Percentiles rank a stretch among this genome's conserved stretches.
Conservation (phyloP, 2,888 invertebrate species). For the Cantharis lateralis region DNA sequence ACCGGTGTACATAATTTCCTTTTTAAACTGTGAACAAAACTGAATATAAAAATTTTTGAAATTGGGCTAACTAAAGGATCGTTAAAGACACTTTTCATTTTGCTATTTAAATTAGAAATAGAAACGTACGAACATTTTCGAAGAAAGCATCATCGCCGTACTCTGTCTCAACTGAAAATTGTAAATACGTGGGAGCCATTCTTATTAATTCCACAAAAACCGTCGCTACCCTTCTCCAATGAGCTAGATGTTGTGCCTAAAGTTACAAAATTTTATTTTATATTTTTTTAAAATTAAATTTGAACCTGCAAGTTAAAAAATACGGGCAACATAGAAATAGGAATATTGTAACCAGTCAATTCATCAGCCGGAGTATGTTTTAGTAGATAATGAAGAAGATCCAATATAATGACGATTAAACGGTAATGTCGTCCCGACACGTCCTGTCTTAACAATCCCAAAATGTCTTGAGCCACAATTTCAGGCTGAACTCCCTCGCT, state of each 20-base stretch:
- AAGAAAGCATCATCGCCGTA: conserved; percentile 10
- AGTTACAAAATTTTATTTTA: conserved; percentile 23
- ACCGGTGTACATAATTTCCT: neutral
- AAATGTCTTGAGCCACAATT: conserved; percentile 56
- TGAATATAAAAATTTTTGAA: neutral
- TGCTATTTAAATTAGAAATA: neutral
- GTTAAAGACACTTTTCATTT: neutral
- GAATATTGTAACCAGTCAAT: conserved; percentile 56
- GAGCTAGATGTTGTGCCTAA: conserved; percentile 47
- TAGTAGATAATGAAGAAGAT: conserved; percentile 55
- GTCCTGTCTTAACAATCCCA: conserved; percentile 57
- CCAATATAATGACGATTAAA: conserved; percentile 52
- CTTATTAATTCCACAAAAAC: conserved; percentile 53
- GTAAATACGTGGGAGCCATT: conserved; percentile 40
- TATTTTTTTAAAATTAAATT: neutral
- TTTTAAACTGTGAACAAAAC: neutral
- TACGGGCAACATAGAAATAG: conserved; percentile 56
- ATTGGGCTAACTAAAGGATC: neutral
- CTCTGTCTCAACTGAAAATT: conserved; percentile 26
- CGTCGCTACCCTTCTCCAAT: conserved; percentile 51
- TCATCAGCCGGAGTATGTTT: conserved; percentile 56
- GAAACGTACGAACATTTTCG: conserved; percentile 34
- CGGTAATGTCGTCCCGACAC: conserved; percentile 53
- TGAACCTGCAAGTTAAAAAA: conserved; percentile 57
- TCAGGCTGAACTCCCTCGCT: conserved; percentile 55